phyloP scores from a whole-genome alignment of 2,888 invertebrate genomes.

The Aleiodes leptofemur region DNA sequence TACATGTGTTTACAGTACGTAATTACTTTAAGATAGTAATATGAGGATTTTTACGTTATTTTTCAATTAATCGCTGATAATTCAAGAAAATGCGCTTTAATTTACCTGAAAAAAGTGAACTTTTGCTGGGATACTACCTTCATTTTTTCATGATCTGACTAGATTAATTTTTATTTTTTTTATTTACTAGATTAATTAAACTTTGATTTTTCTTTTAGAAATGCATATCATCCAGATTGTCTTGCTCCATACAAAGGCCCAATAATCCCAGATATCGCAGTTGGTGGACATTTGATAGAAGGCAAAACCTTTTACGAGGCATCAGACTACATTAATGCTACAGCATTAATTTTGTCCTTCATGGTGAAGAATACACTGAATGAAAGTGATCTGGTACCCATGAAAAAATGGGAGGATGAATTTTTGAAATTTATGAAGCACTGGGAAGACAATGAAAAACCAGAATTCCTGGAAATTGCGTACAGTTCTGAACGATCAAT shows the following conservation, averaged over 20 bases:
- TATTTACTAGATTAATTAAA: conserved; percentile 50
- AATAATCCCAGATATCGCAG: conserved; percentile 87
- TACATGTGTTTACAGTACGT: conserved; percentile 76
- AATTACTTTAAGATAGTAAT: background rate
- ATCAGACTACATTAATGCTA: conserved; percentile 79
- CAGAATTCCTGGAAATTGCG: conserved; percentile 82
- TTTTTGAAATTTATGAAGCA: conserved; percentile 81
- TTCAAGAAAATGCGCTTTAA: too few species aligned
- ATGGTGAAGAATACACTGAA: conserved; percentile 84
- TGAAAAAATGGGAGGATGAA: conserved; percentile 85
- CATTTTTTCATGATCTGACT: conserved; percentile 43
- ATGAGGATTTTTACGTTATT: too few species aligned
- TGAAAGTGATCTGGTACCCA: conserved; percentile 78
- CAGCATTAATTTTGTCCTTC: conserved; percentile 86
- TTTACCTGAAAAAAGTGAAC: too few species aligned
- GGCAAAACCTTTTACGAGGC: conserved; percentile 76
- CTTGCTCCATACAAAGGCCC: conserved; percentile 92
- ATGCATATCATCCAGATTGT: conserved; percentile 81
- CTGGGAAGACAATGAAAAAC: conserved; percentile 76
- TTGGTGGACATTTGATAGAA: conserved; percentile 85
- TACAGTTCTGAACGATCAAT: conserved; percentile 90
- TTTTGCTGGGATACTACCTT: too few species aligned
- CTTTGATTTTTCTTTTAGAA: conserved; percentile 71
- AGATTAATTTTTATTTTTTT: too few species aligned
- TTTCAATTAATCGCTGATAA: too few species aligned